Percentiles rank a stretch among this genome's conserved stretches.
phyloP scores from a whole-genome alignment of 2,888 invertebrate genomes.

The Papilio demoleus region DNA sequence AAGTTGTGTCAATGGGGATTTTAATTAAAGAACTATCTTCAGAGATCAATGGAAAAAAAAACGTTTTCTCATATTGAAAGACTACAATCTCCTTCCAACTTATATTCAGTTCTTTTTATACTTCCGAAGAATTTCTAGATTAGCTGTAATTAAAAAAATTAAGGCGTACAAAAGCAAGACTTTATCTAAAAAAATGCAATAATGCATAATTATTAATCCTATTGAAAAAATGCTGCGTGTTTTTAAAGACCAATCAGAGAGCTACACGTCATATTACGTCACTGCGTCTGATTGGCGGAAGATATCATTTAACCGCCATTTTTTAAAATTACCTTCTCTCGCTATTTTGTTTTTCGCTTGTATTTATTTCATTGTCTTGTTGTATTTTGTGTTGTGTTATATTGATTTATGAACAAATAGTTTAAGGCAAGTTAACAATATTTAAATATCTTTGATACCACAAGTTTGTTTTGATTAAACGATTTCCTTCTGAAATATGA shows the following conservation, averaged over 20 bases:
- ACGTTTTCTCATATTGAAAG: constrained; percentile 3
- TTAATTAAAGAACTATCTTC: constrained; percentile 16
- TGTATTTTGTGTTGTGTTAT: background rate
- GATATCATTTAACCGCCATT: background rate
- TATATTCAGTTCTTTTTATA: background rate
- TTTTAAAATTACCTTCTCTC: background rate
- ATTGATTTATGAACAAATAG: background rate
- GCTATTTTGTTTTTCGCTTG: background rate
- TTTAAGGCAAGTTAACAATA: background rate
- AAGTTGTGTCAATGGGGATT: background rate
- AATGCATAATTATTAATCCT: too few relatives aligned
- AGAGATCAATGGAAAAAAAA: background rate
- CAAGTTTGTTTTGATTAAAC: constrained; percentile 10
- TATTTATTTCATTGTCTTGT: background rate
- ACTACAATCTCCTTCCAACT: background rate
- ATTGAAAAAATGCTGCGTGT: too few relatives aligned
- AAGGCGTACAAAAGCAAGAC: background rate
- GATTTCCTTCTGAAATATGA: constrained; percentile 13
- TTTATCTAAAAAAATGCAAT: too few relatives aligned
- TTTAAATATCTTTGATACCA: background rate
- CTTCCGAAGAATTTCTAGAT: background rate
- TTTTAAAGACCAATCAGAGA: background rate
- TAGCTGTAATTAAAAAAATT: background rate
- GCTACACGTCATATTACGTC: background rate
- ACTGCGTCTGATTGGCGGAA: background rate